phyloP scores from a whole-genome alignment of 2,113 vertebrate species.

The Motacilla tschutschensis region DNA sequence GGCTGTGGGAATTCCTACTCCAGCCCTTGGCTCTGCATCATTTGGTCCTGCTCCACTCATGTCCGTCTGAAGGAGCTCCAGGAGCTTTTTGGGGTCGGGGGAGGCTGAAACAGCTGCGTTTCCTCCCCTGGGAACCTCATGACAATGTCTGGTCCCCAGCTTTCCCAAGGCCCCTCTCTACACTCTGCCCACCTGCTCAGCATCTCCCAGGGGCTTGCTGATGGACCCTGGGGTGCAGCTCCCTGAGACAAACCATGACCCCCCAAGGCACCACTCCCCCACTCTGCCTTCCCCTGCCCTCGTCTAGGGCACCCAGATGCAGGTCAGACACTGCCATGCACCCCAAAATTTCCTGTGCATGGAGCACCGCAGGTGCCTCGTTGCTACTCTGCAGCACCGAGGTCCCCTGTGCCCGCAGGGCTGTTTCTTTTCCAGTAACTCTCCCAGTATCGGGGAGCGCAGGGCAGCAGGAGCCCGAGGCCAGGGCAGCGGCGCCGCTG shows the following conservation, averaged over 20 bases:
- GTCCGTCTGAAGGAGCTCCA: rapidly evolving
- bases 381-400: rapidly evolving
- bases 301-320: rapidly evolving
- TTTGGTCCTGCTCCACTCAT: not conserved
- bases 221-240: not conserved
- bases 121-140: not conserved
- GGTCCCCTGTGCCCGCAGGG: rapidly evolving
- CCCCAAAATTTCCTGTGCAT: not conserved
- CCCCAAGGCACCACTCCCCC: rapidly evolving
- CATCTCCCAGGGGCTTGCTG: rapidly evolving
- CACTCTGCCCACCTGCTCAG: not conserved
- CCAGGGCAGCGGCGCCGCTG: rapidly evolving
- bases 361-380: rapidly evolving
- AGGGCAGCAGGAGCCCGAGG: not conserved
- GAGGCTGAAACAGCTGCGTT: not conserved
- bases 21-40: rapidly evolving
- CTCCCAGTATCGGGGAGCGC: not conserved
- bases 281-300: not conserved
- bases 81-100: not conserved
- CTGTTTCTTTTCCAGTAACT: conserved; percentile 34
- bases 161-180: not conserved
- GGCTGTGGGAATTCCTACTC: not conserved
- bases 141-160: not conserved
- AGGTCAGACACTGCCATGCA: not conserved
- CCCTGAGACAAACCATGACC: not conserved